Conservation (phyloP, 2,113 vertebrate genomes). For the Burhinus bistriatus region DNA sequence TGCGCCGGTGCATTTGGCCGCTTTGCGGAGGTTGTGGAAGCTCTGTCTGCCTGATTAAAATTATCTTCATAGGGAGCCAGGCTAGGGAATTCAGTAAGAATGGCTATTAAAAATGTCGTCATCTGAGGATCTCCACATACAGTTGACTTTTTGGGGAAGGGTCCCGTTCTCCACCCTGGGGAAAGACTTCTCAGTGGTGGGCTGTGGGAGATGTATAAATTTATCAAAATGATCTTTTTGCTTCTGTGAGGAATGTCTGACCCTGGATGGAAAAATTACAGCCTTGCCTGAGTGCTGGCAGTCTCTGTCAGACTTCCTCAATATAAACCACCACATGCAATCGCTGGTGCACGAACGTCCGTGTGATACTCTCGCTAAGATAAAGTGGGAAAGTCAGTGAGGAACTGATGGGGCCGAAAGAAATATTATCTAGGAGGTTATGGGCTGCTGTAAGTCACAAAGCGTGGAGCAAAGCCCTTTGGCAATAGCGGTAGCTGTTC, state of each 20-base stretch:
- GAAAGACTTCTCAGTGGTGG: not conserved
- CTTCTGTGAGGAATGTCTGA: not conserved
- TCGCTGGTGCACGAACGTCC: fast-evolving
- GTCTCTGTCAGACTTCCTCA: not conserved
- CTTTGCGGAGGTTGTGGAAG: not conserved
- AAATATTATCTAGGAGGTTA: not conserved
- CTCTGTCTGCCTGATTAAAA: not conserved
- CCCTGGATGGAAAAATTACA: not conserved
- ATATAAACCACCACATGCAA: not conserved
- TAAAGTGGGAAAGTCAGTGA: not conserved
- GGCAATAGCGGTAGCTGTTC: not conserved
- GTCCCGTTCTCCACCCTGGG: fast-evolving
- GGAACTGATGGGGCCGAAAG: not conserved
- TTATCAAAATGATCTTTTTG: not conserved
- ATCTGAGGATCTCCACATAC: not conserved
- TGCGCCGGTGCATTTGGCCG: fast-evolving
- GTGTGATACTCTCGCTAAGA: not conserved
- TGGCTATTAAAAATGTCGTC: not conserved
- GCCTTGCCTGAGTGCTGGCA: not conserved
- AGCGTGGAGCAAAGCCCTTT: not conserved
- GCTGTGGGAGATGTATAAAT: not conserved
- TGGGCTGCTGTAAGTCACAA: not conserved
- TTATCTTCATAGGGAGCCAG: not conserved
- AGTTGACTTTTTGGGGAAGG: not conserved
- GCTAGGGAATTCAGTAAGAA: not conserved